Evolutionary conservation across 2,797 vertebrate species (phyloP).

Genomic region (Sebastes jordani): DNA sequence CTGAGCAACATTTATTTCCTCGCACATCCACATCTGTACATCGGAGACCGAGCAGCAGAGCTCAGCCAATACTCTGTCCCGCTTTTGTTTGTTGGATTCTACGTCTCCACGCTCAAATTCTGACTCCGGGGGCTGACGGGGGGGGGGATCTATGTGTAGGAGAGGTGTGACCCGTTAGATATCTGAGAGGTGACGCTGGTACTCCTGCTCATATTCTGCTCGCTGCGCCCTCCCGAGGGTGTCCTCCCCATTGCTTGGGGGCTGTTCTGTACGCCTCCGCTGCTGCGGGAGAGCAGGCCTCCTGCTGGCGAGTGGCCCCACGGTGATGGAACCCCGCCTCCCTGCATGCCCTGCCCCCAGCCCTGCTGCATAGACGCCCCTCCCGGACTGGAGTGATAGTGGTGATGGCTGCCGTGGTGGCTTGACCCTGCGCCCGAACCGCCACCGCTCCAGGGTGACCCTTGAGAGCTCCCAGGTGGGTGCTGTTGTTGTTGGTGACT

Average conservation of each 20-base stretch:
- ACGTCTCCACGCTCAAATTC: slow-evolving; percentile 27
- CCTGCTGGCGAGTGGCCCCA: slow-evolving; percentile 91
- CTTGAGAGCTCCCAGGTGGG: slow-evolving; percentile 86
- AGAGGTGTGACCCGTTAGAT: slow-evolving; percentile 99
- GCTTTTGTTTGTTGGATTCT: slow-evolving; percentile 34
- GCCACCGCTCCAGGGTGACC: slow-evolving; percentile 88
- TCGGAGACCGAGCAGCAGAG: slow-evolving; percentile 42
- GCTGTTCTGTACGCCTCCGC: slow-evolving; percentile 93
- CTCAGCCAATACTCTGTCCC: slow-evolving; percentile 47
- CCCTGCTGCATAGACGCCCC: slow-evolving; percentile 90
- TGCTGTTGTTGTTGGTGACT: slow-evolving; percentile 85
- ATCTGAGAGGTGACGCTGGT: slow-evolving; percentile 99
- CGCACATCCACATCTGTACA: slow-evolving; percentile 76
- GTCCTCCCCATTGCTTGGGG: slow-evolving; percentile 97
- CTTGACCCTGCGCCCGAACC: slow-evolving; percentile 77
- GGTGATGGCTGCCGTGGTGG: slow-evolving; percentile 86
- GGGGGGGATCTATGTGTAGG: slow-evolving; percentile 90
- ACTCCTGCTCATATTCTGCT: slow-evolving; percentile 98
- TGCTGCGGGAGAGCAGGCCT: slow-evolving; percentile 88
- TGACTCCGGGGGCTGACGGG: slow-evolving; percentile 19
- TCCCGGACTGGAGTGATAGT: slow-evolving; percentile 92
- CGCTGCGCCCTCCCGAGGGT: slow-evolving; percentile 93
- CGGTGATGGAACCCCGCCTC: slow-evolving; percentile 85
- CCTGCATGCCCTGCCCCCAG: slow-evolving; percentile 93
- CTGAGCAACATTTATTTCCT: slow-evolving; percentile 81